phyloP scores from a whole-genome alignment of 2,888 invertebrate genomes.

The Magallana nippona region DNA sequence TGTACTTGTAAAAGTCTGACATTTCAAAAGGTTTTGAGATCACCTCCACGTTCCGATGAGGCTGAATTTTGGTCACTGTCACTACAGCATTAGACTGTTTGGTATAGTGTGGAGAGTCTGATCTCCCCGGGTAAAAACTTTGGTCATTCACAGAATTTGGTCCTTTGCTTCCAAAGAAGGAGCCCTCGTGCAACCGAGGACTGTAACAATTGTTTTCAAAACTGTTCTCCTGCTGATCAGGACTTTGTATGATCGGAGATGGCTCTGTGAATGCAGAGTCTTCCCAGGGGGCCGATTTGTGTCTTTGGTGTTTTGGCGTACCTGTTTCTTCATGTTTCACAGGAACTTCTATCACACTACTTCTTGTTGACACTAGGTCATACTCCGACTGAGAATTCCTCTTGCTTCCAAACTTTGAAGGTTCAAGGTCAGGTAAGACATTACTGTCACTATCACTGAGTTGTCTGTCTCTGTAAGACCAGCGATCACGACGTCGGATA shows the following conservation, averaged over 20 bases:
- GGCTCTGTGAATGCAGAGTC: slow-evolving; percentile 60
- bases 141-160: slow-evolving; percentile 52
- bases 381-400: slow-evolving; percentile 70
- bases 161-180: slow-evolving; percentile 41
- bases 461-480: slow-evolving; percentile 54
- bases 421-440: slow-evolving; percentile 57
- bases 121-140: slow-evolving; percentile 52
- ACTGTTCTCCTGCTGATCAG: slow-evolving; percentile 50
- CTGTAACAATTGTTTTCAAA: slow-evolving; percentile 67
- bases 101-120: slow-evolving; percentile 58
- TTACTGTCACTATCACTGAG: slow-evolving; percentile 60
- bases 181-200: slow-evolving; percentile 68
- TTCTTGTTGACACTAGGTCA: slow-evolving; percentile 58
- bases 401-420: slow-evolving; percentile 70
- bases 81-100: slow-evolving; percentile 68
- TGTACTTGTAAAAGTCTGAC: slow-evolving; percentile 98
- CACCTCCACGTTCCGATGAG: slow-evolving; percentile 84
- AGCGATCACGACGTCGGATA: slow-evolving; percentile 53
- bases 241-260: slow-evolving; percentile 63
- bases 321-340: slow-evolving; percentile 63
- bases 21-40: slow-evolving; percentile 98
- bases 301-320: slow-evolving; percentile 28
- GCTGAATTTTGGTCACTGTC: slow-evolving; percentile 70
- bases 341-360: slow-evolving; percentile 64
- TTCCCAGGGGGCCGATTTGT: slow-evolving; percentile 52